Conservation (phyloP, 2,888 invertebrate species). For the Cheilosia soror region DNA sequence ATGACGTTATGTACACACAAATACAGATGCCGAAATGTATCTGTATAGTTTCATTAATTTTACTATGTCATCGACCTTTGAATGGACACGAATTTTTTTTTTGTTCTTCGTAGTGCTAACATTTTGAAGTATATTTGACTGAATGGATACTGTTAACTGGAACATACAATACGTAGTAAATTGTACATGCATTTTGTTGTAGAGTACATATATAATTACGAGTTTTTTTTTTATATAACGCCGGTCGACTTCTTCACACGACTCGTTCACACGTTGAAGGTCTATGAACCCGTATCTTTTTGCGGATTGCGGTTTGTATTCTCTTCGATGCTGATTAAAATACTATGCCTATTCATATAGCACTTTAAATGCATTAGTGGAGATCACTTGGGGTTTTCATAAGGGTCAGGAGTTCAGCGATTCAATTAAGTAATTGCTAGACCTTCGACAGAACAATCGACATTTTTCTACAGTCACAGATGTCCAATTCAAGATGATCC, state of each 20-base stretch:
- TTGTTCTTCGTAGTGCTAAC: not conserved
- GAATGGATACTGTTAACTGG: constrained; percentile 34
- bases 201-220: not conserved
- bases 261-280: constrained; percentile 59
- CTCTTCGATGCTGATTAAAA: constrained; percentile 29
- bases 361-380: constrained; percentile 16
- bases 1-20: constrained; percentile 27
- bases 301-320: constrained; percentile 7
- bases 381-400: constrained; percentile 34
- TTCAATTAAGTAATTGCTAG: constrained; percentile 71
- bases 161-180: constrained; percentile 19
- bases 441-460: constrained; percentile 45
- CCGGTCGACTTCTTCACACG: constrained; percentile 64
- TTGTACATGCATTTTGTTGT: not conserved
- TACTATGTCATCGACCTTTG: constrained; percentile 70
- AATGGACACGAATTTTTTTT: constrained; percentile 49
- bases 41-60: constrained; percentile 63
- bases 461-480: constrained; percentile 58
- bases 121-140: constrained; percentile 1
- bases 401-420: constrained; percentile 66
- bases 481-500: constrained; percentile 55
- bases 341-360: not conserved
- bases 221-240: constrained; percentile 10
- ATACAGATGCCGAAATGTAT: constrained; percentile 23
- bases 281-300: constrained; percentile 66